Evolutionary conservation across 1,140 invertebrate species (phyloP).

Genomic region (Mercenaria mercenaria): DNA sequence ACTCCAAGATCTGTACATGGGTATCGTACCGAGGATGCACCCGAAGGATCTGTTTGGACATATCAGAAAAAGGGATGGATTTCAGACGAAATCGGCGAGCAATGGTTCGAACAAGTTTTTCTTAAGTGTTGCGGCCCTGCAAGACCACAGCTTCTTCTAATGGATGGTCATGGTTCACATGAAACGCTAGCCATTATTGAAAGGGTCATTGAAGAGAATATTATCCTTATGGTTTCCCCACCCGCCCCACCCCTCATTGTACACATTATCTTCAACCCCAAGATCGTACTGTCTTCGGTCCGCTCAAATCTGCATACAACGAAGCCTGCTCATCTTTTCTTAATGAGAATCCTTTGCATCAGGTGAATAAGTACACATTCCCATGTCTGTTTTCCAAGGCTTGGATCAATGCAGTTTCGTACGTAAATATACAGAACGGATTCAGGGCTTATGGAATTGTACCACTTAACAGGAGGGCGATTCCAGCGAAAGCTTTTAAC

Average conservation of each 20-base stretch:
- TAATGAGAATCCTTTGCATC: neutral
- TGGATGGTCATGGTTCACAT: constrained; percentile 64
- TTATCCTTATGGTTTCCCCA: neutral
- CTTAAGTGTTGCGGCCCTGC: constrained; percentile 65
- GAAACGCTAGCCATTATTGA: neutral
- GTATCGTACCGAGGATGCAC: constrained; percentile 52
- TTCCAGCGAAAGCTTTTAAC: neutral
- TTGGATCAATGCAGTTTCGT: neutral
- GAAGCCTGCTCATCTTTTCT: neutral
- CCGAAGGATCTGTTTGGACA: constrained; percentile 41
- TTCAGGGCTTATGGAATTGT: constrained; percentile 49
- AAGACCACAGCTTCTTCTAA: constrained; percentile 58
- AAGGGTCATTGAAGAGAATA: neutral
- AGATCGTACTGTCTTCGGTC: constrained; percentile 25
- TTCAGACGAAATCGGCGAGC: constrained; percentile 41
- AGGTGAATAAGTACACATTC: neutral
- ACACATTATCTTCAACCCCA: constrained; percentile 27
- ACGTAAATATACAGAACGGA: neutral
- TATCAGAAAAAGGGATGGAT: constrained; percentile 69
- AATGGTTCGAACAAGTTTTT: constrained; percentile 68
- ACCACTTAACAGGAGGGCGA: neutral
- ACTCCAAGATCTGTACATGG: constrained; percentile 41
- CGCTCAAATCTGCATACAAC: constrained; percentile 12
- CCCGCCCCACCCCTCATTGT: neutral
- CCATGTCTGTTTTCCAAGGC: neutral